phyloP scores from a whole-genome alignment of 2,888 invertebrate genomes.

The Drosophila helvetica region DNA sequence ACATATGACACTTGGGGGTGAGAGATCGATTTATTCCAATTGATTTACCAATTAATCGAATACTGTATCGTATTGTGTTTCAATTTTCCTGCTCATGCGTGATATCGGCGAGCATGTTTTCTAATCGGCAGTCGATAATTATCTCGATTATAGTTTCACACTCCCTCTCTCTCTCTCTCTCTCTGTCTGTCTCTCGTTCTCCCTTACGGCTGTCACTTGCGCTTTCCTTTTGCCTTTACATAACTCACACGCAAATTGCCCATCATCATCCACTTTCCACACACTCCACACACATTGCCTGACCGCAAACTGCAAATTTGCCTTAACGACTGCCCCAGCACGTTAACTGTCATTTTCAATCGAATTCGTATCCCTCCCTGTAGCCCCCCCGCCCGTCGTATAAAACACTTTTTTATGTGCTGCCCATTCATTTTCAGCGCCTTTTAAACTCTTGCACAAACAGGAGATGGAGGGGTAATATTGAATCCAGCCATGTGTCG shows the following conservation, averaged over 20 bases:
- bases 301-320: conserved; percentile 66
- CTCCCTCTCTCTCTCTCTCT: conserved; percentile 7
- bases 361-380: conserved; percentile 36
- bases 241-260: conserved; percentile 46
- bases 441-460: conserved; percentile 66
- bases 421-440: conserved; percentile 58
- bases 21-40: background rate
- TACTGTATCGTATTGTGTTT: conserved; percentile 34
- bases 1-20: background rate
- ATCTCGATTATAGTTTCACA: background rate
- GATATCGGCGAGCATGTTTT: conserved; percentile 27
- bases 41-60: background rate
- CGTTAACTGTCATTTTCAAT: conserved; percentile 65
- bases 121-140: conserved; percentile 16
- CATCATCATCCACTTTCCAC: conserved; percentile 36
- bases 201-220: conserved; percentile 33
- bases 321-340: conserved; percentile 59
- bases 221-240: conserved; percentile 45
- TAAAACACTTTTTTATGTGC: conserved; percentile 56
- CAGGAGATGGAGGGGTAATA: conserved; percentile 27
- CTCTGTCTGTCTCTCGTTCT: conserved; percentile 2
- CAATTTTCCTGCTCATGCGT: conserved; percentile 3
- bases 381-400: conserved; percentile 11
- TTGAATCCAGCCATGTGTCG: conserved; percentile 9
- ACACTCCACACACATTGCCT: conserved; percentile 32